Percentiles rank a stretch among this genome's conserved stretches.
phyloP scores from a whole-genome alignment of 2,113 vertebrate genomes.

The Lipophrys pholis region DNA sequence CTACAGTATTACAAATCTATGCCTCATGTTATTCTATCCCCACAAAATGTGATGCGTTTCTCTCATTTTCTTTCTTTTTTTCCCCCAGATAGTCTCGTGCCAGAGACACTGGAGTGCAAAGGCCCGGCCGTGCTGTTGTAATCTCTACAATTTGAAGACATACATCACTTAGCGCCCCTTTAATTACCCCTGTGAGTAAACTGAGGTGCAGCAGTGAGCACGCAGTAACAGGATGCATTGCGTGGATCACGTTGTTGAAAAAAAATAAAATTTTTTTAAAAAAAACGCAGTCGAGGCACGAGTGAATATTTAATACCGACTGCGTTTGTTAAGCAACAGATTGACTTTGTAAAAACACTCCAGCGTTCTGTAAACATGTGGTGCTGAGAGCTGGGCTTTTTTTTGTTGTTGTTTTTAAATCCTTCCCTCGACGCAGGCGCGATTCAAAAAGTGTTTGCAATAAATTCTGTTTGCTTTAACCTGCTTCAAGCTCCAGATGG shows the following conservation, averaged over 20 bases:
- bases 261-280: conserved; percentile 42
- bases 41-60: not conserved
- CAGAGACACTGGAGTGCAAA: conserved; percentile 5
- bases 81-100: not conserved
- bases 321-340: conserved; percentile 38
- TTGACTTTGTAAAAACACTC: conserved; percentile 33
- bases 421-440: conserved; percentile 10
- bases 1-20: not conserved
- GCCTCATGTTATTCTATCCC: not conserved
- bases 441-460: conserved; percentile 52
- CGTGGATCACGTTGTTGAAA: conserved; percentile 4
- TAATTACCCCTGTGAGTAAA: conserved; percentile 46
- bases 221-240: conserved; percentile 23
- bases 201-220: conserved; percentile 9
- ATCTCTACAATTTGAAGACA: conserved; percentile 33
- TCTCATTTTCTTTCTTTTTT: not conserved
- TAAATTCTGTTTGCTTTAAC: conserved; percentile 61
- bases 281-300: conserved; percentile 19
- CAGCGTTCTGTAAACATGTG: conserved; percentile 43
- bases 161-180: conserved; percentile 44
- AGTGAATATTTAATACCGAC: conserved; percentile 36
- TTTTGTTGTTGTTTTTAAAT: not conserved
- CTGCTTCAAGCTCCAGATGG: conserved; percentile 55
- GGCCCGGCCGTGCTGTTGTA: conserved; percentile 30
- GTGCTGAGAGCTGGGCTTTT: conserved; percentile 18